Conservation (phyloP, 2,888 invertebrate genomes). For the Dasypolia templi region DNA sequence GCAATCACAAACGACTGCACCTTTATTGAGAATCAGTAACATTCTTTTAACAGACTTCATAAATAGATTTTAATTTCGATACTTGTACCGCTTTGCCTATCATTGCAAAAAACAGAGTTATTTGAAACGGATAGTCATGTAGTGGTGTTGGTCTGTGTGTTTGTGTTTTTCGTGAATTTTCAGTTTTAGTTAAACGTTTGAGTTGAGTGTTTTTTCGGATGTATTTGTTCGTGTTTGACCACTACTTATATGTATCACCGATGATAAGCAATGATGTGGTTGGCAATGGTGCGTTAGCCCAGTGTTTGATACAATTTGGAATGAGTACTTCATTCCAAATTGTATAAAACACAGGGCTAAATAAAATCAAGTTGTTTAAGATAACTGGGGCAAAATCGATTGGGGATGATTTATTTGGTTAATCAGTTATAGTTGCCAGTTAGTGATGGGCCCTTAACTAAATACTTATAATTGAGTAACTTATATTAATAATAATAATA, state of each 20-base stretch:
- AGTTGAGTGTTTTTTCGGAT: not conserved
- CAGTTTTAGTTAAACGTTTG: slow-evolving; percentile 17
- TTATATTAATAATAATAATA: too few relatives aligned
- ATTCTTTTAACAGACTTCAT: slow-evolving; percentile 1
- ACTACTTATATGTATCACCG: too few relatives aligned
- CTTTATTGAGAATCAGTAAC: slow-evolving; percentile 18
- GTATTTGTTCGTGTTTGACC: not conserved
- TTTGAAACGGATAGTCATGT: not conserved
- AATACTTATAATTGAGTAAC: not conserved
- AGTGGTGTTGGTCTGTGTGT: too few relatives aligned
- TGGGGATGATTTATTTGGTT: not conserved
- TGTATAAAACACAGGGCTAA: too few relatives aligned
- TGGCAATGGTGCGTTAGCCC: not conserved
- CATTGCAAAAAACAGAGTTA: not conserved
- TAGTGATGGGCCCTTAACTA: not conserved
- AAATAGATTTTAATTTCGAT: not conserved
- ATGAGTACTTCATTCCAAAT: too few relatives aligned
- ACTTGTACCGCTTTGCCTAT: not conserved
- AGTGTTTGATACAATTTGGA: too few relatives aligned
- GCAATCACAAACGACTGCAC: slow-evolving; percentile 5
- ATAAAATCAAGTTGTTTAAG: not conserved
- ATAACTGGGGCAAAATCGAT: not conserved
- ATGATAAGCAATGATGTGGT: not conserved
- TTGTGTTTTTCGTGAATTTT: slow-evolving; percentile 1
- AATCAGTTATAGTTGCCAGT: not conserved